A percentile compares a stretch with the other conserved stretches of the same genome.
phyloP scores from a whole-genome alignment of 2,888 invertebrate species.

The Thelaira solivaga region DNA sequence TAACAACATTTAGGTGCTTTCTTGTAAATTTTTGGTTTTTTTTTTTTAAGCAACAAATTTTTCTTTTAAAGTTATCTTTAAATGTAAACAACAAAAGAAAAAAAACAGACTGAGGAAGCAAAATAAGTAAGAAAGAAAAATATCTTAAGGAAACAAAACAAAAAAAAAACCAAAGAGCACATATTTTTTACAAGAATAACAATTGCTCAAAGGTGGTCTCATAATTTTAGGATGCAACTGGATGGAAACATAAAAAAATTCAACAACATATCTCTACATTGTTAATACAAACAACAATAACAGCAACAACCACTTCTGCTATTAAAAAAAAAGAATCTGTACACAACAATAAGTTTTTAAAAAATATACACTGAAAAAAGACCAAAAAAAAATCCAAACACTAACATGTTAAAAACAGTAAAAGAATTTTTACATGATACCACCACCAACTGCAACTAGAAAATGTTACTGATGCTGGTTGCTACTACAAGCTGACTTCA shows the following conservation, averaged over 20 bases:
- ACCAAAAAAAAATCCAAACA: conserved; percentile 24
- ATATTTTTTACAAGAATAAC: conserved; percentile 63
- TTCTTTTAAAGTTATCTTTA: background rate
- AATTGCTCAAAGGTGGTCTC: conserved; percentile 72
- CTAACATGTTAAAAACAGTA: conserved; percentile 30
- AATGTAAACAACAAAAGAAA: conserved; percentile 11
- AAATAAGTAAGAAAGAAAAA: conserved; percentile 1
- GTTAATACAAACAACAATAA: background rate
- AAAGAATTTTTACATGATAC: conserved; percentile 41
- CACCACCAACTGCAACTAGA: conserved; percentile 39
- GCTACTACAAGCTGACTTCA: conserved; percentile 38
- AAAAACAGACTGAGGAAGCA: conserved; percentile 24
- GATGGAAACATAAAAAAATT: conserved; percentile 32
- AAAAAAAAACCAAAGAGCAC: conserved; percentile 18
- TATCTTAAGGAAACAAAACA: conserved; percentile 2
- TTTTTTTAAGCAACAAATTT: background rate
- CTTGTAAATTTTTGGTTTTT: too few species aligned
- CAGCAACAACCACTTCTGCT: conserved; percentile 25
- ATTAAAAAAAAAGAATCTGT: background rate
- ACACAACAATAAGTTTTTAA: conserved; percentile 16
- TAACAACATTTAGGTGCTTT: conserved; percentile 26
- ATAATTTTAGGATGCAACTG: conserved; percentile 66
- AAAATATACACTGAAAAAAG: too few species aligned
- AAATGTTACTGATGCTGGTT: conserved; percentile 32
- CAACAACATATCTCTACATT: conserved; percentile 47